Conservation (phyloP, 2,888 invertebrate species). For the Synanthedon tipuliformis region DNA sequence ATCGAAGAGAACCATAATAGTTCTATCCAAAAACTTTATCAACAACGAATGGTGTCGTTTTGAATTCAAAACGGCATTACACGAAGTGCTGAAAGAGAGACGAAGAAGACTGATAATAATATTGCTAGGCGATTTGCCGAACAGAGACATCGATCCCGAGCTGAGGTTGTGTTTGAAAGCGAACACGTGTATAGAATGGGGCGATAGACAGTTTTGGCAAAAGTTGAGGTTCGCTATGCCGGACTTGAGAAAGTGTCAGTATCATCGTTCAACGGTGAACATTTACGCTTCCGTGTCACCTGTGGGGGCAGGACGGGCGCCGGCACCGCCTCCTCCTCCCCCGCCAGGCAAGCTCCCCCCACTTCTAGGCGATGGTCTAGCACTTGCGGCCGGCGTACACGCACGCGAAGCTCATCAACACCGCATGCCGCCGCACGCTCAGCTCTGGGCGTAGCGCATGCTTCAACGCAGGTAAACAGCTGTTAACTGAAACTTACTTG, state of each 20-base stretch:
- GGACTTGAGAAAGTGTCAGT: constrained; percentile 76
- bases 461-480: constrained; percentile 74
- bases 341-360: constrained; percentile 75
- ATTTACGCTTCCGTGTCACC: constrained; percentile 77
- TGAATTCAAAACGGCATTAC: constrained; percentile 94
- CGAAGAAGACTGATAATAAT: constrained; percentile 90
- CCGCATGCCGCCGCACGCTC: constrained; percentile 75
- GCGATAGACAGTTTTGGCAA: constrained; percentile 97
- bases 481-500: constrained; percentile 43
- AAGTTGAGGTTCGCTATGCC: constrained; percentile 93
- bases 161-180: constrained; percentile 89
- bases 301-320: constrained; percentile 66
- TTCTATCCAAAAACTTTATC: constrained; percentile 92
- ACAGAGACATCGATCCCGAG: constrained; percentile 90
- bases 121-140: constrained; percentile 89
- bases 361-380: constrained; percentile 61
- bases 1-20: constrained; percentile 88
- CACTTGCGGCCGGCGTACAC: constrained; percentile 52
- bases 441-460: constrained; percentile 85
- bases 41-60: constrained; percentile 96
- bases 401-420: constrained; percentile 56
- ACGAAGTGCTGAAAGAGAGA: constrained; percentile 88
- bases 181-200: constrained; percentile 92
- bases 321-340: constrained; percentile 73
- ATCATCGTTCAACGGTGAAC: constrained; percentile 76